These are phyloP conservation scores for Tympanuchus pallidicinctus DNA, from an alignment of 2,113 vertebrate genomes.

Conservation along the genomic window DNA sequence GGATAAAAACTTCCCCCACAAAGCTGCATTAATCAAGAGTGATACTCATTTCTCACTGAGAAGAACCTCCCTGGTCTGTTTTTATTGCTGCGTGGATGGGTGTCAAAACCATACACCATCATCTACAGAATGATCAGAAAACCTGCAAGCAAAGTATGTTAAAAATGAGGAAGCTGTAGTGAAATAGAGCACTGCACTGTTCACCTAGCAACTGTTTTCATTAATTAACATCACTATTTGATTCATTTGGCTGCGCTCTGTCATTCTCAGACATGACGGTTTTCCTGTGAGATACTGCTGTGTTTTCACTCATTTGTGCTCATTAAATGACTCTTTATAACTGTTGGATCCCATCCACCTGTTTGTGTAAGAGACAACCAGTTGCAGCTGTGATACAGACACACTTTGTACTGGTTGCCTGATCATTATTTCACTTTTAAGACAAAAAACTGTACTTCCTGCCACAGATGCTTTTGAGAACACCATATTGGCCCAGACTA, in stretches of 20 bases:
- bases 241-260: background rate
- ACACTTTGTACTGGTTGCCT: background rate
- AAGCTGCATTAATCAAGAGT: background rate
- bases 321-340: background rate
- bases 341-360: background rate
- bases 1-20: background rate
- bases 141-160: background rate
- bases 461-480: conserved; percentile 83
- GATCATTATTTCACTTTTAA: conserved; percentile 35
- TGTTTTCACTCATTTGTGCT: background rate
- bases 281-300: conserved; percentile 27
- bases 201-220: background rate
- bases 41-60: background rate
- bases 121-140: background rate
- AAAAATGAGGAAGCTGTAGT: background rate
- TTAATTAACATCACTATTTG: background rate
- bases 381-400: background rate
- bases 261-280: background rate
- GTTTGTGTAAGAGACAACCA: background rate
- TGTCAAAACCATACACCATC: background rate
- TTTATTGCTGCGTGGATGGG: background rate
- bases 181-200: conserved; percentile 41
- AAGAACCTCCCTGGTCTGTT: background rate
- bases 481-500: conserved; percentile 80
- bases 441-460: conserved; percentile 68